Conservation (phyloP, 2,113 vertebrate genomes). For the Suricata suricatta region DNA sequence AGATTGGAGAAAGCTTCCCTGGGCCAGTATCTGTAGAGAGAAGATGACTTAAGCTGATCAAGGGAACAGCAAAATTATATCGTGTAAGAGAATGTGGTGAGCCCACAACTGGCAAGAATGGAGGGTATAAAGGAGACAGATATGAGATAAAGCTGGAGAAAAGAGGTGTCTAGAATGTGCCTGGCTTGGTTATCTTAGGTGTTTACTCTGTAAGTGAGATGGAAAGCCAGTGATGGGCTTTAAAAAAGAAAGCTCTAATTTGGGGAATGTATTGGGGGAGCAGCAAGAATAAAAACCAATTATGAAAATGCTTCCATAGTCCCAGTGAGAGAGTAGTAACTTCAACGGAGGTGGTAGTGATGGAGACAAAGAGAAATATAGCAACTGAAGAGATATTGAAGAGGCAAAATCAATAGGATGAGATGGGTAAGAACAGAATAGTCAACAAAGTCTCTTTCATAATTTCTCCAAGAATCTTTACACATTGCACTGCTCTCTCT, state of each 20-base stretch:
- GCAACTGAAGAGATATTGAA: not conserved
- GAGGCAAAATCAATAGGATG: conserved; percentile 39
- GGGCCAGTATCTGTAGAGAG: not conserved
- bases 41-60: not conserved
- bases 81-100: not conserved
- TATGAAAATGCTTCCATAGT: conserved; percentile 40
- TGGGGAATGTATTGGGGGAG: conserved; percentile 9
- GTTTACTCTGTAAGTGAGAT: conserved; percentile 26
- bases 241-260: not conserved
- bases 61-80: not conserved
- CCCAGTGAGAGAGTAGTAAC: not conserved
- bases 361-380: not conserved
- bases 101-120: not conserved
- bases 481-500: not conserved
- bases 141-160: not conserved
- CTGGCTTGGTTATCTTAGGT: not conserved
- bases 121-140: not conserved
- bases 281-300: conserved; percentile 45
- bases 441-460: conserved; percentile 16
- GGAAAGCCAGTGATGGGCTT: not conserved
- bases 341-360: not conserved
- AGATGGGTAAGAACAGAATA: not conserved
- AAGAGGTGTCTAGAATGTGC: not conserved
- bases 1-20: not conserved
- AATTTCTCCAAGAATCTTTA: conserved; percentile 40